phyloP scores from a whole-genome alignment of 2,113 vertebrate genomes.

The Mastomys coucha region DNA sequence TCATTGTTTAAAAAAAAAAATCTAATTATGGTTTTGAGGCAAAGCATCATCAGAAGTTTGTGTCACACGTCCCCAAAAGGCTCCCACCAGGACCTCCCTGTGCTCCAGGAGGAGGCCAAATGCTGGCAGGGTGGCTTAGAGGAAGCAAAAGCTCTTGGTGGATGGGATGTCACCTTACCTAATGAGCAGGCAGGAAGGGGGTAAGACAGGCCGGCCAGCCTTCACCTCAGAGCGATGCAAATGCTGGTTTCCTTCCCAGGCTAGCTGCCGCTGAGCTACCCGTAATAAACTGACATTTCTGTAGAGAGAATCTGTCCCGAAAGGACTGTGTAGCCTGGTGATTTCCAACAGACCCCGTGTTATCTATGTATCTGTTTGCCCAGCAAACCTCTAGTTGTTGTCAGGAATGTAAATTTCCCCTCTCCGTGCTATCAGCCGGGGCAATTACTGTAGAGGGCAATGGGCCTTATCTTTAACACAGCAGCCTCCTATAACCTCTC shows the following conservation, averaged over 20 bases:
- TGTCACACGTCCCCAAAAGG: background rate
- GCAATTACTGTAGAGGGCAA: background rate
- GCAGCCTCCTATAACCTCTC: background rate
- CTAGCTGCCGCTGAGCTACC: background rate
- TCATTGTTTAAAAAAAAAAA: background rate
- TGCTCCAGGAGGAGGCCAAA: constrained; percentile 58
- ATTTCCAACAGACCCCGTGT: constrained; percentile 13
- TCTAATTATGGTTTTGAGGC: background rate
- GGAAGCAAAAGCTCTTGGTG: constrained; percentile 58
- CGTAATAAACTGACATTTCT: constrained; percentile 31
- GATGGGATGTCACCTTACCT: constrained; percentile 41
- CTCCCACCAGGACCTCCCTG: background rate
- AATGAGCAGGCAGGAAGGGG: constrained; percentile 20
- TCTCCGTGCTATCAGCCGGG: background rate
- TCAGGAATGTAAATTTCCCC: constrained; percentile 45
- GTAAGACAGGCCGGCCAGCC: background rate
- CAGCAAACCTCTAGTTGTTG: constrained; percentile 17
- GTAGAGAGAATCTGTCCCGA: constrained; percentile 27
- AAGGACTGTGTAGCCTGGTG: constrained; percentile 11
- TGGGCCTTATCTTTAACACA: background rate
- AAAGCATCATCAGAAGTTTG: background rate
- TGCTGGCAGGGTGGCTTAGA: constrained; percentile 55
- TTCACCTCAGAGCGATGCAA: constrained; percentile 31
- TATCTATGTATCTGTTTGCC: constrained; percentile 56
- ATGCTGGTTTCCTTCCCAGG: constrained; percentile 51